Conservation (phyloP, 2,888 invertebrate genomes). For the Lymantria dispar region DNA sequence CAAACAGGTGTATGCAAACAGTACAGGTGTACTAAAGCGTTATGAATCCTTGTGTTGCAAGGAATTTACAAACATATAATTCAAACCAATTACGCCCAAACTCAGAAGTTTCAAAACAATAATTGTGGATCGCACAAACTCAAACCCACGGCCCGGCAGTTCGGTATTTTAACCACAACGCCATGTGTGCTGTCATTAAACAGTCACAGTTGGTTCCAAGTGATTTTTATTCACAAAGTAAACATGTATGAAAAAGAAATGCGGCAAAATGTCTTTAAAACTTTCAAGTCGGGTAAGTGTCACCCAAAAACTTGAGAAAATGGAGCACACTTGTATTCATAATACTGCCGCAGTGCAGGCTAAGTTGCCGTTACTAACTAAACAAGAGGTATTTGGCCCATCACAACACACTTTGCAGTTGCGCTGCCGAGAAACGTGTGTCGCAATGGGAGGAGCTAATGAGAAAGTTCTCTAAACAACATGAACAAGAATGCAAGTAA, state of each 20-base stretch:
- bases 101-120: too few relatives aligned
- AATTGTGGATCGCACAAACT: too few relatives aligned
- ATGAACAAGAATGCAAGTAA: constrained; percentile 65
- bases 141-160: too few relatives aligned
- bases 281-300: constrained; percentile 8
- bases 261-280: constrained; percentile 7
- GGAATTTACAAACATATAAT: too few relatives aligned
- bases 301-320: constrained; percentile 15
- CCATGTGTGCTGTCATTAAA: too few relatives aligned
- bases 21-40: too few relatives aligned
- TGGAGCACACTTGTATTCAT: constrained; percentile 31
- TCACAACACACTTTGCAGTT: constrained; percentile 20
- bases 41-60: too few relatives aligned
- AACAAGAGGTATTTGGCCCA: constrained; percentile 8
- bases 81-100: too few relatives aligned
- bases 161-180: too few relatives aligned
- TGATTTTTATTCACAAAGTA: not conserved
- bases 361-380: constrained; percentile 8
- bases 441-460: constrained; percentile 69
- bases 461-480: constrained; percentile 65
- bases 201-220: not conserved
- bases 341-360: constrained; percentile 14
- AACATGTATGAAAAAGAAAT: constrained; percentile 6
- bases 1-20: too few relatives aligned
- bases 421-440: constrained; percentile 42